A percentile compares a stretch with the other conserved stretches of the same genome.
Conservation (phyloP, 2,888 invertebrate species). For the Drosophila borborema region DNA sequence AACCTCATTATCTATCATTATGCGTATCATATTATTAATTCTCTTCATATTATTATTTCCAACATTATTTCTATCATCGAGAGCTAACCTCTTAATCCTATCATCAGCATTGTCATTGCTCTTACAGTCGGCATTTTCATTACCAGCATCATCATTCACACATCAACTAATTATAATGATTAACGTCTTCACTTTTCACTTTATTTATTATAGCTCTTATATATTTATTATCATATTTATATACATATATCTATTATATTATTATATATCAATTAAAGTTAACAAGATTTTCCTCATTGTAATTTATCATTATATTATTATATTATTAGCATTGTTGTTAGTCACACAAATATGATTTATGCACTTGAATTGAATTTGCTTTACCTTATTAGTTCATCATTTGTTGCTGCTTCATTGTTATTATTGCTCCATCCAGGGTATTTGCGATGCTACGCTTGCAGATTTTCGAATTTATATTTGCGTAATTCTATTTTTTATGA, state of each 20-base stretch:
- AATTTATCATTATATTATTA: background rate
- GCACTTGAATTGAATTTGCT: background rate
- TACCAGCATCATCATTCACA: no score
- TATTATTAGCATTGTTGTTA: background rate
- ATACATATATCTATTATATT: no score
- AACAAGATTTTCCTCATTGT: background rate
- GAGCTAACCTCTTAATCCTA: no score
- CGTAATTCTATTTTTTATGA: constrained; percentile 9
- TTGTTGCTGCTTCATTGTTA: no score
- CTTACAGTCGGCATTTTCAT: no score
- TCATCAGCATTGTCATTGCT: no score
- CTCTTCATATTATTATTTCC: no score
- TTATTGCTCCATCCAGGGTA: constrained; percentile 18
- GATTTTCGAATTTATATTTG: background rate
- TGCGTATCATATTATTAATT: background rate
- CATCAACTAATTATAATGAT: no score
- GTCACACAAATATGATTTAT: background rate
- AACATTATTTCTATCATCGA: no score
- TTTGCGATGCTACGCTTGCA: background rate
- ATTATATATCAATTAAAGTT: background rate
- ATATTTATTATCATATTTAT: no score
- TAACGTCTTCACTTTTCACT: no score
- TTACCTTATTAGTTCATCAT: background rate
- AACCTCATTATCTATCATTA: background rate
- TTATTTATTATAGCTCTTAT: no score